Evolutionary conservation across 2,113 vertebrate genomes (phyloP), one percentile per base, ranked within the genome.

Genomic region (Riparia riparia): DNA sequence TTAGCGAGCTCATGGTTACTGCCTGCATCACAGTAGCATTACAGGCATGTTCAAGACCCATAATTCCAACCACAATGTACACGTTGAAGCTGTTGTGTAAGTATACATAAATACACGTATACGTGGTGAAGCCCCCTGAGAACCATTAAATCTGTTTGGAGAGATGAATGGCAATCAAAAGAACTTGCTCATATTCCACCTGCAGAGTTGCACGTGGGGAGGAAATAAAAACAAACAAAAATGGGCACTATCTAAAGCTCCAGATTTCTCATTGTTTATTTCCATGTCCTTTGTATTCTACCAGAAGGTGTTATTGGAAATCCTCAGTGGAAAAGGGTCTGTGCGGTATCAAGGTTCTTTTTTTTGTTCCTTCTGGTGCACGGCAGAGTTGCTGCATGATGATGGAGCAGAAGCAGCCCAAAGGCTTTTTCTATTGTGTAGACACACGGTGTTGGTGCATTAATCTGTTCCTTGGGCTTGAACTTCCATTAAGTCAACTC

Each of bases 141-240:
- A 88, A 37, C 25, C 17, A 22, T 37, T 41, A 66, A 54, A 58
- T 58, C 26, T 2, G 0, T 45, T 72, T 82, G 44, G 32, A 66
- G 66, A 54, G 15, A 64, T 0, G 4, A 82, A 61, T 21, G 19
- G 18, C 1, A 57, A 51, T 39, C 12, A 25, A 65, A 87, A 82
- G 13, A 53, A 79, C 44, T 14, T 19, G 12, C 17, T 63, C 9
- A 32, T 65, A 89, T 91, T 93, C 66, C 12, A 51, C 7, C 28
- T 29, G 37, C 45, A 50, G 41, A 45, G 19, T 41, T 78, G 25
- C 34, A 34, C 22, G 2, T 29, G 19, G 26, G 17, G 14, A 66
- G 12, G 37, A 73, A 92, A 96, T 60, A 65, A 16, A 86, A 88
- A 7, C 17, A 42, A 68, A 44, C 28, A 39, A 86, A 94, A 60